These are phyloP conservation scores for Pelodytes ibericus DNA, from an alignment of 2,797 vertebrate genomes.

Conservation along the genomic window DNA sequence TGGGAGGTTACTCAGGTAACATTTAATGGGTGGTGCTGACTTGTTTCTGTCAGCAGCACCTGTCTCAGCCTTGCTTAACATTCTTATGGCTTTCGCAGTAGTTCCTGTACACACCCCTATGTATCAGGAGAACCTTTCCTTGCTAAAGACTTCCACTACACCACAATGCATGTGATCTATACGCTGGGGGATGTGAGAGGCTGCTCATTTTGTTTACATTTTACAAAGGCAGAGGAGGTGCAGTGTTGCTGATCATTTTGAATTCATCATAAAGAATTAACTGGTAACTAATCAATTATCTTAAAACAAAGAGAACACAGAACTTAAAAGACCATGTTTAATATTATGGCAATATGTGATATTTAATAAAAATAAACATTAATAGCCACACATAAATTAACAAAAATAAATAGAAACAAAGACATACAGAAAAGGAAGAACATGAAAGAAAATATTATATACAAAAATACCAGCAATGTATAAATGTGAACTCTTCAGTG, in stretches of 20 bases:
- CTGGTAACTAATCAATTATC: too few relatives aligned
- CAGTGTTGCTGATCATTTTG: not conserved
- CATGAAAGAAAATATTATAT: too few relatives aligned
- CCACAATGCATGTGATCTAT: not conserved
- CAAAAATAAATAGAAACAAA: too few relatives aligned
- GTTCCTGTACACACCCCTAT: slow-evolving; percentile 42
- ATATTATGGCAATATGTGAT: too few relatives aligned
- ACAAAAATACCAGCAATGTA: too few relatives aligned
- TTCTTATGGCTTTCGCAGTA: slow-evolving; percentile 26
- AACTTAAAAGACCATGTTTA: too few relatives aligned
- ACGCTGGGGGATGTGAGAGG: not conserved
- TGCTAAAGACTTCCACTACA: not conserved
- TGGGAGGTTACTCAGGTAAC: slow-evolving; percentile 48
- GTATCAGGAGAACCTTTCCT: not conserved
- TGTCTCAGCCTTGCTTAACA: slow-evolving; percentile 24
- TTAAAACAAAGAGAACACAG: too few relatives aligned
- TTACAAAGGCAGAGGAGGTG: slow-evolving; percentile 4
- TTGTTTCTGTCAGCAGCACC: slow-evolving; percentile 34
- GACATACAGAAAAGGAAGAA: too few relatives aligned
- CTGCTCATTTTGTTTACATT: not conserved
- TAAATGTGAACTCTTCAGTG: too few relatives aligned
- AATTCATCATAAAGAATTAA: not conserved
- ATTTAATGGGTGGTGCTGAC: slow-evolving; percentile 36
- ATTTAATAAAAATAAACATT: too few relatives aligned
- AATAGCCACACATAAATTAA: too few relatives aligned